A percentile compares a stretch with the other conserved stretches of the same genome.
phyloP scores from a whole-genome alignment of 2,113 vertebrate genomes.

The Macquaria australasica region DNA sequence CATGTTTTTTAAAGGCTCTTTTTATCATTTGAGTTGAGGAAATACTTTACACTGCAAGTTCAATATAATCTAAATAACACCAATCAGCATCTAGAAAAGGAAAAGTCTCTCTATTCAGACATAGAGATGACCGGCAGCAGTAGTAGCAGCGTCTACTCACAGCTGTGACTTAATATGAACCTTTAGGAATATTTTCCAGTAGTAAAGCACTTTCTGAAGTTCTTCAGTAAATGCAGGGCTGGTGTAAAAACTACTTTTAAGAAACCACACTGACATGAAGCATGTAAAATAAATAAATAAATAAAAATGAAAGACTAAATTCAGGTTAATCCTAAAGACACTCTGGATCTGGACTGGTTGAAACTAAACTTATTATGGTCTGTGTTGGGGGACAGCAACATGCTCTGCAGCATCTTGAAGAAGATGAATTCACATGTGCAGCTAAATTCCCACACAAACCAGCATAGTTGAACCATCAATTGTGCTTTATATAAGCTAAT shows the following conservation, averaged over 20 bases:
- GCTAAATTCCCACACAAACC: neutral
- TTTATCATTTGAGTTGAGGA: neutral
- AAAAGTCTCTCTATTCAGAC: slow-evolving; percentile 2
- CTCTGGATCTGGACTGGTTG: neutral
- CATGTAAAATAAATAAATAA: neutral
- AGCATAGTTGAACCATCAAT: neutral
- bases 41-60: neutral
- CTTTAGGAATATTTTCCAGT: neutral
- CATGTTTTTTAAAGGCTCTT: neutral
- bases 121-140: neutral
- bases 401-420: neutral
- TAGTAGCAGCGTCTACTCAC: neutral
- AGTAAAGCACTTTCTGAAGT: neutral
- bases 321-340: neutral
- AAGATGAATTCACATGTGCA: neutral
- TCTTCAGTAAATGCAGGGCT: neutral
- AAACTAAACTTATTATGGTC: neutral
- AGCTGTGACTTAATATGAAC: neutral
- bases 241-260: neutral
- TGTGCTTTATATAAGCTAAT: neutral
- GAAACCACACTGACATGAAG: neutral
- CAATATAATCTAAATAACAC: neutral
- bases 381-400: neutral
- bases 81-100: neutral
- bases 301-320: neutral